Base-by-base conservation (phyloP, 2,113 vertebrate genomes). In the Pseudorectes ferrugineus region DNA sequence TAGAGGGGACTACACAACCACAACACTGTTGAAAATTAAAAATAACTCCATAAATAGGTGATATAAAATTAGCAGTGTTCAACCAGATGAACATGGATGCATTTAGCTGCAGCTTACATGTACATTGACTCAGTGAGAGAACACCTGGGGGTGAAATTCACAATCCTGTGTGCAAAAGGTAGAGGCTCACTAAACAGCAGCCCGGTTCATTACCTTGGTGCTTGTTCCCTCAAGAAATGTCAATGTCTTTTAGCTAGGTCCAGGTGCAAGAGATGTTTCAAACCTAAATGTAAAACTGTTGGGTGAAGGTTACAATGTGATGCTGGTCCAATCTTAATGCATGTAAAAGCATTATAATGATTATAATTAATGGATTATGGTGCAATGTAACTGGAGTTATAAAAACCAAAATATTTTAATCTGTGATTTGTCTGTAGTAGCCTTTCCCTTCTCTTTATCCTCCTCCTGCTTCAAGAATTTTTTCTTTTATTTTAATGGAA, bases 21-120 rank as follows among this genome's bases (percentile, higher is more conserved):
- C 81, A 89, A 54, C 70, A 72, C 52, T 45, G 13, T 24, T 88
- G 59, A 77, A 95, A 91, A 95, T 91, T 88, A 86, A 92, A 95
- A 95, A 79, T 55, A 88, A 65, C 29, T 91, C 57, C 20, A 52
- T 65, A 95, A 91, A 82, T 58, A 91, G n/a, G n/a, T 89, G 90
- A 72, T 19, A 88, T 16, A 52, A 85, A 92, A 86, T 77, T 85
- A 85, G 28, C 61, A 28, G 1, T 76, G 49, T 88, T 93, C 36
- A 84, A 33, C 43, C 29, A 83, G 61, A 94, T 29, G 49, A 86
- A 89, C 42, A 42, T 23, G 29, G 66, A 51, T 78, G 33, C 24
- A 21, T 74, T 93, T 84, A 84, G 52, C 65, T 90, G 33, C 59
- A 73, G 49, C 33, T 70, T 58, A 23, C 28, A 9, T 22, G 24